phyloP scores from a whole-genome alignment of 2,113 vertebrate genomes.

The Nycticebus coucang region DNA sequence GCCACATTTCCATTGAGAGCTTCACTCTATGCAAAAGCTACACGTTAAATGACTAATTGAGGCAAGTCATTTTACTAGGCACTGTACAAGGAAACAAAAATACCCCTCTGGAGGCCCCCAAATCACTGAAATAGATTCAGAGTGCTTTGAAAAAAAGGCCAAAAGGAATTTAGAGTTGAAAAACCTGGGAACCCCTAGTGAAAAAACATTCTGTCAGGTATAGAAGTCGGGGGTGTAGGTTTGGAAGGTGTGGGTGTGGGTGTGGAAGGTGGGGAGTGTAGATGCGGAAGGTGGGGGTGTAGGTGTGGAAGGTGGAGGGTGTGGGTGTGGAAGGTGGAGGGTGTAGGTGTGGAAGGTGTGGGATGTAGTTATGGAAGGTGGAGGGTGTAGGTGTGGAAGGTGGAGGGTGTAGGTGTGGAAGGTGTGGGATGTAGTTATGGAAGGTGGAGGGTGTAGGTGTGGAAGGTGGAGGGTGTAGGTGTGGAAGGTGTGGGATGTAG shows the following conservation, averaged over 20 bases:
- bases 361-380: not conserved
- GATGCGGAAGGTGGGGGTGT: not conserved
- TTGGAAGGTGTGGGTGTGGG: not conserved
- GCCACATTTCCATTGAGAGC: not conserved
- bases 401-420: not conserved
- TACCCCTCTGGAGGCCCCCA: not conserved
- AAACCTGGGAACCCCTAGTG: not conserved
- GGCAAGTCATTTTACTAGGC: not conserved
- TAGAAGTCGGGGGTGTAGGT: rapidly evolving
- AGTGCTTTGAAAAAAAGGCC: not conserved
- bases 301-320: not conserved
- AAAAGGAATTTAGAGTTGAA: not conserved
- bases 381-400: not conserved
- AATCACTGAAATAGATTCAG: not conserved
- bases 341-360: not conserved
- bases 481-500: not conserved
- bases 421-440: not conserved
- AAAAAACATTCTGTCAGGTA: not conserved
- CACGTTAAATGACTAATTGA: not conserved
- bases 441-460: not conserved
- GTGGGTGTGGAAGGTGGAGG: not conserved
- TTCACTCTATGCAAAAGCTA: not conserved
- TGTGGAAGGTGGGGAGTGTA: not conserved
- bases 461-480: too few relatives aligned
- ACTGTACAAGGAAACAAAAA: not conserved